Conservation (phyloP, 2,797 vertebrate genomes). For the Ptychadena robeensis region DNA sequence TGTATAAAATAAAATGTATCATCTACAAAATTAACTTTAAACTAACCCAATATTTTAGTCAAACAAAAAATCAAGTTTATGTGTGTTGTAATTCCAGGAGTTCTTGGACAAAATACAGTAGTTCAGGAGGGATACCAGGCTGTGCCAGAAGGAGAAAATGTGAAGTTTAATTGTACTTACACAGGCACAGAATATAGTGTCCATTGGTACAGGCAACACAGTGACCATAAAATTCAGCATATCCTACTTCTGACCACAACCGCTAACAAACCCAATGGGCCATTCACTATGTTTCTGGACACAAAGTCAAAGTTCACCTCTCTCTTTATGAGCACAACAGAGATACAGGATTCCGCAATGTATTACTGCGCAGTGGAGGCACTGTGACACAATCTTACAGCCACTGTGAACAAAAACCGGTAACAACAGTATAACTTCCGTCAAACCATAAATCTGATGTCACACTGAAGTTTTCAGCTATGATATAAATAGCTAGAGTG, state of each 20-base stretch:
- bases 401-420: not conserved
- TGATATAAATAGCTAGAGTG: not conserved
- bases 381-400: constrained; percentile 19
- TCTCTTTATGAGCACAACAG: not conserved
- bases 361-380: constrained; percentile 50
- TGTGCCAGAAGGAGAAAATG: constrained; percentile 9
- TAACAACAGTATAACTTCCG: not conserved
- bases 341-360: constrained; percentile 36
- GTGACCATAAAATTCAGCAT: not conserved
- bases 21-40: not conserved
- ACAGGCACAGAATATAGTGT: constrained; percentile 46
- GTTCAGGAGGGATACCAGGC: not conserved
- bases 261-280: not conserved
- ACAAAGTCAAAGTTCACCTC: constrained; percentile 25
- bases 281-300: constrained; percentile 25
- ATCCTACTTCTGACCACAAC: not conserved
- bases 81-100: constrained; percentile 34
- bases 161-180: constrained; percentile 36
- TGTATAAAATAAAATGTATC: not conserved
- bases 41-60: not conserved
- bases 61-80: not conserved
- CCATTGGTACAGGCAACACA: constrained; percentile 35
- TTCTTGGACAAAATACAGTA: constrained; percentile 29
- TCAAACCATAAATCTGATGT: not conserved
- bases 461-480: not conserved